A percentile compares a stretch with the other conserved stretches of the same genome.
Conservation (phyloP, 2,113 vertebrate species). For the Cynopterus brachyotis region DNA sequence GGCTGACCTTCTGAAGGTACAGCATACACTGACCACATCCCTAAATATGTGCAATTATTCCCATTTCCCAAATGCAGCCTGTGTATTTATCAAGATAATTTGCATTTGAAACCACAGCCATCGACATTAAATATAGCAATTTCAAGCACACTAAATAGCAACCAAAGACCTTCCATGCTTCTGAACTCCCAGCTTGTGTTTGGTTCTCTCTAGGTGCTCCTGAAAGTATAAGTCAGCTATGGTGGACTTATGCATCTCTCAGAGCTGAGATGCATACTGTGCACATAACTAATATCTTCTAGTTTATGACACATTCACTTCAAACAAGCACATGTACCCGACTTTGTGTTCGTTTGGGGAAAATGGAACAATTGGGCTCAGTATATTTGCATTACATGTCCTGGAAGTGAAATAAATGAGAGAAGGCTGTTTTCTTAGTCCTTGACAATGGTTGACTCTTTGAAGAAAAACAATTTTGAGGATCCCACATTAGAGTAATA, state of each 20-base stretch:
- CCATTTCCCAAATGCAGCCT: neutral
- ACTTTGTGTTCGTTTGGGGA: neutral
- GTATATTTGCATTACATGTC: neutral
- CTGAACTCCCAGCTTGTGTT: neutral
- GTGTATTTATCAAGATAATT: neutral
- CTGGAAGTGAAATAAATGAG: neutral
- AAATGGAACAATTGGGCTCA: neutral
- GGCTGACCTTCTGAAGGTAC: neutral
- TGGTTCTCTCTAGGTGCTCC: neutral
- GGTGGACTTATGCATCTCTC: neutral
- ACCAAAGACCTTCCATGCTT: neutral
- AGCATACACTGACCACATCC: neutral
- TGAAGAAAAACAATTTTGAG: neutral
- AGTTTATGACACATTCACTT: constrained; percentile 36
- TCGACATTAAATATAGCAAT: neutral
- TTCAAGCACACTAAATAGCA: neutral
- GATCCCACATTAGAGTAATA: neutral
- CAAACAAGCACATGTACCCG: constrained; percentile 16
- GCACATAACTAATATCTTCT: constrained; percentile 42
- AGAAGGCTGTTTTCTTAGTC: neutral
- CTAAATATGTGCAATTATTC: neutral
- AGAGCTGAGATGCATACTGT: neutral
- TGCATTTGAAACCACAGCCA: neutral
- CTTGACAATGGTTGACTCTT: neutral
- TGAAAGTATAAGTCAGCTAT: neutral